Conservation (phyloP, 1,140 invertebrate species). For the Zaprionus ornatus region DNA sequence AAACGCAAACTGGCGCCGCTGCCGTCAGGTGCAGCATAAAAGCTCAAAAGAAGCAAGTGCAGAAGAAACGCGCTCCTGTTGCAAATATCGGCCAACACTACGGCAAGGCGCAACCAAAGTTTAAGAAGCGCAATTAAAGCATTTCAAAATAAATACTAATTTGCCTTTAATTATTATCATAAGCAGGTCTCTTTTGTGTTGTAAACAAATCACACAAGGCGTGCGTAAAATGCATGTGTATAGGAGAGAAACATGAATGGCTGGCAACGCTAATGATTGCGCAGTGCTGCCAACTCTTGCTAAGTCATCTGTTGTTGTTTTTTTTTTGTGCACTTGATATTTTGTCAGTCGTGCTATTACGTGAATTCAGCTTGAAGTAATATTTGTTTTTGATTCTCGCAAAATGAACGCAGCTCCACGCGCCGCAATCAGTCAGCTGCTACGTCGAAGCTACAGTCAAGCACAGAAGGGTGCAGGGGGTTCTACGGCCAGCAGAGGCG, state of each 20-base stretch:
- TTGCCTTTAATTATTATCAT: conserved; percentile 1
- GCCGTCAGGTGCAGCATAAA: conserved; percentile 84
- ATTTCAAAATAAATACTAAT: neutral
- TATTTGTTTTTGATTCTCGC: conserved; percentile 44
- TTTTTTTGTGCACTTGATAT: conserved; percentile 39
- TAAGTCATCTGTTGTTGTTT: conserved; percentile 44
- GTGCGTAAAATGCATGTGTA: neutral
- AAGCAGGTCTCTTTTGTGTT: neutral
- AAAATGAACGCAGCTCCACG: conserved; percentile 60
- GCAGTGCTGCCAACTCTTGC: conserved; percentile 28
- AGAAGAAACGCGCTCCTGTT: conserved; percentile 78
- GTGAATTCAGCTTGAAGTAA: conserved; percentile 55
- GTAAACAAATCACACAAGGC: conserved; percentile 21
- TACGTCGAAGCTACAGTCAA: conserved; percentile 67
- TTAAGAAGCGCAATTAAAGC: conserved; percentile 70
- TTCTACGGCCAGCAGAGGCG: conserved; percentile 33
- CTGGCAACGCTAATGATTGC: conserved; percentile 12
- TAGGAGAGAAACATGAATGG: neutral
- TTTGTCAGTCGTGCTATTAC: conserved; percentile 64
- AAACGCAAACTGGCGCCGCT: conserved; percentile 84
- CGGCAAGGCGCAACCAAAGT: conserved; percentile 74
- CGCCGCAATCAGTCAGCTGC: conserved; percentile 24
- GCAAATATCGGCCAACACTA: conserved; percentile 76
- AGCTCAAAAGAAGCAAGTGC: conserved; percentile 67
- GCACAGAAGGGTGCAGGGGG: conserved; percentile 47